Evolutionary conservation across 2,797 vertebrate species (phyloP), one percentile per base, ranked within the genome.

Genomic region (Lepus townsendii): DNA sequence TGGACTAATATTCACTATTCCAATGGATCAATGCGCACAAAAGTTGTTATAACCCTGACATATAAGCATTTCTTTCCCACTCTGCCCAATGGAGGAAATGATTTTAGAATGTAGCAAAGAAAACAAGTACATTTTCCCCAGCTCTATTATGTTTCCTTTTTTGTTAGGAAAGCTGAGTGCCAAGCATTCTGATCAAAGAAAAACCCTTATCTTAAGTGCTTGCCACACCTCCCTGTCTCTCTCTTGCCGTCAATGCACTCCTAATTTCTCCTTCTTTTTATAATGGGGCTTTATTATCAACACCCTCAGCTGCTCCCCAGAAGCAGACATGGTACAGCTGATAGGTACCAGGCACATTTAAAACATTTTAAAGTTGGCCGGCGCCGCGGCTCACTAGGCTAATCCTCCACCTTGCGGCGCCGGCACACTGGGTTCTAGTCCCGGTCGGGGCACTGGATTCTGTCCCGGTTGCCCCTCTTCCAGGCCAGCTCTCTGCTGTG

Each of bases 181-280:
- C 83, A 62, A 66, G 69, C 14, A 83, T 86, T 84, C 66, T 84
- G 52, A 11, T 72, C 38, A 60, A 30, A 87, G 83, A 68, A 93
- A 57, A 79, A 50, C 9, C 32, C 26, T 90, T 68, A 57, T 65
- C 66, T 88, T 47, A 65, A 16, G 68, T 95, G 65, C 38, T 73
- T 24, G 16, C 63, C 89, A 6, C 16, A 71, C 77, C 16, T 35
- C 4, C 62, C 26, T 80, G 13, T 47, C 27, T 77, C 3, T 62
- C 30, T 78, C 68, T 83, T 63, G 60, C 47, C 60, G 83, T 75
- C 22, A 82, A 4, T 79, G 65, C 62, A 83, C 76, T 68, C 69
- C 78, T 50, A 26, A 26, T 22, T 22, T 93, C 54, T 27, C 24
- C 8, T 66, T 54, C 24, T 89, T 76, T 32, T 65, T 62, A 24